These are phyloP conservation scores for Brachionus rotundiformis DNA, from an alignment of 1,140 invertebrate species.

Conservation along the genomic window DNA sequence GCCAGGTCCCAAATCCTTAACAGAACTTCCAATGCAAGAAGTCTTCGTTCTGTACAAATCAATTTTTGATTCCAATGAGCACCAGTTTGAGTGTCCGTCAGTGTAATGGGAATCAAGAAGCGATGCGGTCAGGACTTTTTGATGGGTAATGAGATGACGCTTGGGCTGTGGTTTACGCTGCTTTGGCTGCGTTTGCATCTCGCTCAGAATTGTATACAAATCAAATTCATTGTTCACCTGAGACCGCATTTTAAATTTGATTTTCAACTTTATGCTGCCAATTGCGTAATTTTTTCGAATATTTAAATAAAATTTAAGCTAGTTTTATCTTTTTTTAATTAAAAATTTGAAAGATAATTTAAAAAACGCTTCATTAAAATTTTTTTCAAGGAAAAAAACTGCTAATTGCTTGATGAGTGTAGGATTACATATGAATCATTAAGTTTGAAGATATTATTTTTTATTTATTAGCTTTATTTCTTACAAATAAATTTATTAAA, in stretches of 20 bases:
- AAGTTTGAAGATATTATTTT: not conserved
- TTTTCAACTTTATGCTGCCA: not conserved
- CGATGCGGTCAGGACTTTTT: slow-evolving; percentile 15
- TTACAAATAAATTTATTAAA: too few species aligned
- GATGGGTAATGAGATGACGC: not conserved
- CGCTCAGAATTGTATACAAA: not conserved
- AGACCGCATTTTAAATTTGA: not conserved
- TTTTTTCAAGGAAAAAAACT: not conserved
- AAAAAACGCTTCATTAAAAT: not conserved
- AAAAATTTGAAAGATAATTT: slow-evolving; percentile 12
- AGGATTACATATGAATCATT: slow-evolving; percentile 6
- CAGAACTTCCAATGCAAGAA: not conserved
- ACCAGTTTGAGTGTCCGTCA: not conserved
- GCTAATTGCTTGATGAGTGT: not conserved
- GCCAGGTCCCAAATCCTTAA: not conserved
- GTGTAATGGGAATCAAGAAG: slow-evolving; percentile 36
- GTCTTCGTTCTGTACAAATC: slow-evolving; percentile 8
- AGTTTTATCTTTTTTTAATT: not conserved
- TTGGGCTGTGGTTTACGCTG: not conserved
- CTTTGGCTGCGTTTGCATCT: not conserved
- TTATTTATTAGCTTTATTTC: not conserved
- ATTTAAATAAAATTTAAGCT: not conserved
- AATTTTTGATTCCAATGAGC: not conserved
- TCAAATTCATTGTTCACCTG: slow-evolving; percentile 24
- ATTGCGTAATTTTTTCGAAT: not conserved